Evolutionary conservation across 2,888 invertebrate species (phyloP).

Genomic region (Trachelus troglodyta): DNA sequence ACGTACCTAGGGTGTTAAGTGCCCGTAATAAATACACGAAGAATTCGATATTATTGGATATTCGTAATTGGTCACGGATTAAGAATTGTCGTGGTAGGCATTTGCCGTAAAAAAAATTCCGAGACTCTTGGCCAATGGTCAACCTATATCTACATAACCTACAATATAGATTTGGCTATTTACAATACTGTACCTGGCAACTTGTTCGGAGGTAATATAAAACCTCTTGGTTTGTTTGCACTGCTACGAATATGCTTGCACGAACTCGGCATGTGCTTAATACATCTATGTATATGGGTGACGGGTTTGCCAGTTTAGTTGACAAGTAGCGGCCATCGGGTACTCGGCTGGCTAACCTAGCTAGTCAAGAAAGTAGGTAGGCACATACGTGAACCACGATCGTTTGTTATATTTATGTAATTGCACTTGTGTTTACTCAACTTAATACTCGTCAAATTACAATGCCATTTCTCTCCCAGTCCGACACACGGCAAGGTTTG

Average conservation of each 20-base stretch:
- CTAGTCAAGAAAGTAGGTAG: no score
- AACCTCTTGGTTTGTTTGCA: no score
- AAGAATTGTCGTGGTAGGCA: neutral
- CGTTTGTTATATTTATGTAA: constrained; percentile 1
- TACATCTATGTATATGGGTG: no score
- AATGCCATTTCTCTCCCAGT: neutral
- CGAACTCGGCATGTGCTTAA: no score
- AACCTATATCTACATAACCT: neutral
- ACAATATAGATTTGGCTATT: neutral
- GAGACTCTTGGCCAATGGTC: neutral
- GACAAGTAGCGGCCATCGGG: no score
- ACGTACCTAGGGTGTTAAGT: neutral
- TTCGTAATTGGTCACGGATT: neutral
- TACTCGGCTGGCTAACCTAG: neutral
- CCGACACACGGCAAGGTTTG: neutral
- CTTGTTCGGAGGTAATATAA: no score
- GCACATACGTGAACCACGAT: neutral
- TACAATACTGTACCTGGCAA: no score
- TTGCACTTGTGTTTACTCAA: neutral
- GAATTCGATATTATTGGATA: neutral
- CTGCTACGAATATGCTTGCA: no score
- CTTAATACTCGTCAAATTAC: neutral
- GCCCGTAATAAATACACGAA: neutral
- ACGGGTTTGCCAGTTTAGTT: no score
- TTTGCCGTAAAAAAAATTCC: neutral